Base-by-base conservation (phyloP, 2,797 vertebrate genomes). In the Mareca strepera region DNA sequence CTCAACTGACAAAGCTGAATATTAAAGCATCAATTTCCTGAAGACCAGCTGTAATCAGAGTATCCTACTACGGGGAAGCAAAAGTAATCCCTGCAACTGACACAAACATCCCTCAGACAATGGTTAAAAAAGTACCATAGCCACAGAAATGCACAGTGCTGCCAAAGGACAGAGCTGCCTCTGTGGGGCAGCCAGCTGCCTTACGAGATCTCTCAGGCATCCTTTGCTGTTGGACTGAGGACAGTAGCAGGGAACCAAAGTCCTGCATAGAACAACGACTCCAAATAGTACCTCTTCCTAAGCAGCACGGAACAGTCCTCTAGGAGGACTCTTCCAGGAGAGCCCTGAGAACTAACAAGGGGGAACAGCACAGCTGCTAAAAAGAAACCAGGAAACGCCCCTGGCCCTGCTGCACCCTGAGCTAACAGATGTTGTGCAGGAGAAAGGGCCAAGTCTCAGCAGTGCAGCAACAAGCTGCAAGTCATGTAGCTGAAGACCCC, bases 11-110 rank as follows among this genome's bases (percentile, higher is more conserved):
- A 55, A 96, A 7, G 90, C 83, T 86, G 94, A 97, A 88, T 93
- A 98, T 96, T 96, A 97, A 97, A 97, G 92, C 94, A 97, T 94
- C 95, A 86, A 2, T 96, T 97, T 97, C 95, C 95, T 96, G 95
- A 96, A 97, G 91, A 95, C 46, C 18, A 70, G 78, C 83, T 92
- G 86, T 96, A 97, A 97, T 96, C 94, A 96, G 91, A 94, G 82
- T 69, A 84, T 95, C 90, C 88, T 95, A 90, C 95, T 90, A 94
- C 6, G 59, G 78, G 76, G 92, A 94, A 82, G 76, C 46, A 33
- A 31, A 92, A 91, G 64, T 94, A 97, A 96, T 90, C 88, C 86
- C 83, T 86, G 69, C 43, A 79, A 46, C 88, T 86, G 72, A 90
- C 44, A 92, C 58, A 80, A 64, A 26, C 26, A 17, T 69, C 63